A percentile compares a stretch with the other conserved stretches of the same genome.
These are phyloP conservation scores for Petrocephalus sullivani DNA, from an alignment of 2,797 vertebrate species.

Conservation along the genomic window DNA sequence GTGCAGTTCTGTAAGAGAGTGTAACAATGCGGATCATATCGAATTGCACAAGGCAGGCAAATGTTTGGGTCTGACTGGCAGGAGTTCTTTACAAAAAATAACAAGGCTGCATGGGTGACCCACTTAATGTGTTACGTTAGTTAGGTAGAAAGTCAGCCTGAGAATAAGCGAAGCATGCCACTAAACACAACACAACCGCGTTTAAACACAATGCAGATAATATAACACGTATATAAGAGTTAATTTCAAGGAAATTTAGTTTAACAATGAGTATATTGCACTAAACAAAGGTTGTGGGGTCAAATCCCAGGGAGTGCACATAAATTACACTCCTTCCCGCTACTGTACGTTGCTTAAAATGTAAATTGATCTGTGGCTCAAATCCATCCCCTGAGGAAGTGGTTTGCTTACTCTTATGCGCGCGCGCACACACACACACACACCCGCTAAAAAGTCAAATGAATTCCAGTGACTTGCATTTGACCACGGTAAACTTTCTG, in stretches of 20 bases:
- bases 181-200: neutral
- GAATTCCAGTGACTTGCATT: neutral
- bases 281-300: neutral
- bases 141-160: neutral
- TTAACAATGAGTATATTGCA: neutral
- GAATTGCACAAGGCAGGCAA: neutral
- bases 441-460: neutral
- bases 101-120: neutral
- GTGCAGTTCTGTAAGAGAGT: neutral
- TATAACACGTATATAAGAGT: neutral
- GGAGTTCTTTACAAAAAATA: neutral
- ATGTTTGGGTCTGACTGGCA: neutral
- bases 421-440: neutral
- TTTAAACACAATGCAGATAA: neutral
- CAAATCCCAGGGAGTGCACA: neutral
- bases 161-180: neutral
- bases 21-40: neutral
- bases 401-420: neutral
- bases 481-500: neutral
- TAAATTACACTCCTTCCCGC: neutral
- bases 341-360: neutral
- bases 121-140: neutral
- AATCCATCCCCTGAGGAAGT: neutral
- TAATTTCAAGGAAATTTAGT: neutral
- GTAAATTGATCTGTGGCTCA: neutral